phyloP scores from a whole-genome alignment of 2,888 invertebrate species.

The Meteorus cinctellus region DNA sequence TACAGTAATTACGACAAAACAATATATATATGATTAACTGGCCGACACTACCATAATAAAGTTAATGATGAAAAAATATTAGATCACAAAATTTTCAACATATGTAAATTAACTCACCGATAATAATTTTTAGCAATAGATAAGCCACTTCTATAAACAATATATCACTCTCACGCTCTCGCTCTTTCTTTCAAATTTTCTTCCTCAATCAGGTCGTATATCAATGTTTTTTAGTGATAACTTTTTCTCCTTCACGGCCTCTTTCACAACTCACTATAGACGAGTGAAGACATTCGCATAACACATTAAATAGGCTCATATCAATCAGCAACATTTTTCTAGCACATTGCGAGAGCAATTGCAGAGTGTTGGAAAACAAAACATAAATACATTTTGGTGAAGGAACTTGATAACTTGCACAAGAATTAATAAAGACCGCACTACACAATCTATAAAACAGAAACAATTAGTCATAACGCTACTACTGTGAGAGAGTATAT shows the following conservation, averaged over 20 bases:
- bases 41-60: slow-evolving; percentile 26
- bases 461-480: slow-evolving; percentile 26
- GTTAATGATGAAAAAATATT: slow-evolving; percentile 25
- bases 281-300: slow-evolving; percentile 33
- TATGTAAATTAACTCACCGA: slow-evolving; percentile 35
- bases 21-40: slow-evolving; percentile 27
- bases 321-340: slow-evolving; percentile 35
- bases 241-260: not conserved
- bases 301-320: slow-evolving; percentile 31
- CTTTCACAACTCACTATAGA: slow-evolving; percentile 29
- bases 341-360: slow-evolving; percentile 42
- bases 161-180: slow-evolving; percentile 26
- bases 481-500: slow-evolving; percentile 33
- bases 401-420: slow-evolving; percentile 48
- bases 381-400: slow-evolving; percentile 45
- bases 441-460: slow-evolving; percentile 48
- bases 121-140: slow-evolving; percentile 29
- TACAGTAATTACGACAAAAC: slow-evolving; percentile 32
- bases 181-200: not conserved
- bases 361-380: slow-evolving; percentile 29
- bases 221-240: slow-evolving; percentile 2
- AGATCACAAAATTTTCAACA: slow-evolving; percentile 27
- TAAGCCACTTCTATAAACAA: slow-evolving; percentile 33
- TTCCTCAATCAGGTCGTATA: not conserved
- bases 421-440: slow-evolving; percentile 50